Base-by-base conservation (phyloP, 2,113 vertebrate genomes). In the Lepus timidus region DNA sequence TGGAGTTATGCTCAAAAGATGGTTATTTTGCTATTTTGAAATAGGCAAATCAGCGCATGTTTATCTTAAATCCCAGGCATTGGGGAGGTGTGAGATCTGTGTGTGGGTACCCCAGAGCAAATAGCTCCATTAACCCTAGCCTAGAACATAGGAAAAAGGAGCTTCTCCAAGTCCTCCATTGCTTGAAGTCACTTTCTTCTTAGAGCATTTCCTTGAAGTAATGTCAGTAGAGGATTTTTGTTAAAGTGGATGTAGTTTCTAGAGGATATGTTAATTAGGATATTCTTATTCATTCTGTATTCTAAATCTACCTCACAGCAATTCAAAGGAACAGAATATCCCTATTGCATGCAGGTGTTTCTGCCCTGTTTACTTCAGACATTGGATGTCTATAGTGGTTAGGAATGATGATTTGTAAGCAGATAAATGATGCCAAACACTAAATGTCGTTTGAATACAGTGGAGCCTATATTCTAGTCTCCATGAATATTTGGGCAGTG, bases 401-500 rank as follows among this genome's bases (percentile, higher is more conserved):
- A 92, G 62, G 68, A 94, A 68, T 93, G 90, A 93, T 91, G 82
- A 85, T 94, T 96, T 97, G 75, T 92, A 91, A 94, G 88, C 95
- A 90, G 51, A 76, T 80, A 88, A 96, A 75, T 55, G 79, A 88
- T 97, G 96, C 89, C 95, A 88, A 92, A 94, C 96, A 79, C 84
- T 65, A 67, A 96, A 86, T 96, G 92, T 96, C 89, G 96, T 36
- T 85, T 49, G 64, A 95, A 81, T 90, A 95, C 90, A 96, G 83
- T 90, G 80, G 68, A 97, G 95, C 71, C 90, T 98, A 90, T 97
- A 90, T 84, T 96, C 73, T 93, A 90, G 91, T 96, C 64, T 94
- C 83, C 79, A 39, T 96, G 92, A 97, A 83, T 94, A 92, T 96
- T 94, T 96, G 92, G 97, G 97, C 93, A 82, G 17, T 67, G 31